phyloP scores from a whole-genome alignment of 2,113 vertebrate genomes.

The Zosterops japonicus region DNA sequence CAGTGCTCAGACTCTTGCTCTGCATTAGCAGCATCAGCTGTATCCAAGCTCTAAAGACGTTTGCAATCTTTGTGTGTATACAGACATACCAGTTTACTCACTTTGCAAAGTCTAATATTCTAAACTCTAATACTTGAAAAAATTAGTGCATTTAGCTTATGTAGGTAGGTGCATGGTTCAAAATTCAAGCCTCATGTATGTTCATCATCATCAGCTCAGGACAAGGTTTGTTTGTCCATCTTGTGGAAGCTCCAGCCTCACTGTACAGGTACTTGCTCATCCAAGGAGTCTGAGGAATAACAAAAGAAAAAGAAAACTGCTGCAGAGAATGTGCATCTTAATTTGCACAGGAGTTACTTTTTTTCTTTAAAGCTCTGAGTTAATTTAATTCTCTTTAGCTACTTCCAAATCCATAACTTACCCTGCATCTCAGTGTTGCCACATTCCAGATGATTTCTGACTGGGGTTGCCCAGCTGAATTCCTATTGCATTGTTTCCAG shows the following conservation, averaged over 20 bases:
- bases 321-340: background rate
- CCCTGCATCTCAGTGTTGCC: background rate
- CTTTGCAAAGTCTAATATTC: background rate
- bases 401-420: conserved; percentile 33
- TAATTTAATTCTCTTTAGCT: conserved; percentile 43
- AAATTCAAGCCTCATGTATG: background rate
- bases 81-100: background rate
- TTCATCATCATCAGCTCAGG: background rate
- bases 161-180: background rate
- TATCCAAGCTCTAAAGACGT: background rate
- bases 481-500: conserved; percentile 17
- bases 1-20: background rate
- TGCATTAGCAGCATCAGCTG: background rate
- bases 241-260: background rate
- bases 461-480: conserved; percentile 19
- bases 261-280: background rate
- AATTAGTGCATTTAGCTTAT: background rate
- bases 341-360: background rate
- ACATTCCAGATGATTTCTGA: conserved; percentile 67
- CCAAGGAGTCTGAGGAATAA: background rate
- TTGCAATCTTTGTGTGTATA: background rate
- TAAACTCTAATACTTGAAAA: background rate
- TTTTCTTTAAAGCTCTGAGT: background rate
- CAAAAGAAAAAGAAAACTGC: background rate
- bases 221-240: background rate